Conservation (phyloP, 2,888 invertebrate species). For the Lasioglossum zephyrum region DNA sequence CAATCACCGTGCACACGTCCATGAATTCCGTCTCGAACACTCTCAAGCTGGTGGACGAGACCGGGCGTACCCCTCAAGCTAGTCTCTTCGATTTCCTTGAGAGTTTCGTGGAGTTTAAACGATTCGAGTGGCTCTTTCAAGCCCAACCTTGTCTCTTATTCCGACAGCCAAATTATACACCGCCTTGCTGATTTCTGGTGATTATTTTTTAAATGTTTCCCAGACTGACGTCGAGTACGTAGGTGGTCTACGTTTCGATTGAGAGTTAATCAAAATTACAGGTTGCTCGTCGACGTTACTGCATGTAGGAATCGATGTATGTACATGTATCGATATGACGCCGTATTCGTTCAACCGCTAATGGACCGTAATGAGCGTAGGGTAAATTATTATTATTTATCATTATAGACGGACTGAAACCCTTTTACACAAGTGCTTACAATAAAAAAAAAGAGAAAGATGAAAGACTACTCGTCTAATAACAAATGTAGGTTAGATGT, state of each 20-base stretch:
- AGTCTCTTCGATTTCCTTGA: neutral
- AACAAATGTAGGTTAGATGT: too few relatives aligned
- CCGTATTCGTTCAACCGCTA: neutral
- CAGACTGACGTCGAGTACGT: neutral
- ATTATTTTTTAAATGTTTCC: neutral
- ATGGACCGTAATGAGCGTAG: neutral
- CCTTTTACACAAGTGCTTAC: too few relatives aligned
- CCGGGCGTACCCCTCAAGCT: neutral
- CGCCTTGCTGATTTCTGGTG: neutral
- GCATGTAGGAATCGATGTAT: neutral
- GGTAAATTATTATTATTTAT: too few relatives aligned
- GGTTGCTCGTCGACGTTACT: neutral
- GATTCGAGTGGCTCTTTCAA: neutral
- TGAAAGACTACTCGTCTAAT: too few relatives aligned
- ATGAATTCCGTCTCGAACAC: neutral
- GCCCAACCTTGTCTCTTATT: neutral
- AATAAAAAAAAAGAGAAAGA: too few relatives aligned
- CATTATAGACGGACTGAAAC: too few relatives aligned
- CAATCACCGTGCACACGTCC: neutral
- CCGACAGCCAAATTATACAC: neutral
- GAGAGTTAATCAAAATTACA: neutral
- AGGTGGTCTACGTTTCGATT: neutral
- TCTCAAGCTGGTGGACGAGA: neutral
- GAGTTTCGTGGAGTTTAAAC: neutral
- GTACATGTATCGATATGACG: neutral